These are phyloP conservation scores for Oscheius myriophilus DNA, from an alignment of 2,888 invertebrate genomes.

Conservation along the genomic window DNA sequence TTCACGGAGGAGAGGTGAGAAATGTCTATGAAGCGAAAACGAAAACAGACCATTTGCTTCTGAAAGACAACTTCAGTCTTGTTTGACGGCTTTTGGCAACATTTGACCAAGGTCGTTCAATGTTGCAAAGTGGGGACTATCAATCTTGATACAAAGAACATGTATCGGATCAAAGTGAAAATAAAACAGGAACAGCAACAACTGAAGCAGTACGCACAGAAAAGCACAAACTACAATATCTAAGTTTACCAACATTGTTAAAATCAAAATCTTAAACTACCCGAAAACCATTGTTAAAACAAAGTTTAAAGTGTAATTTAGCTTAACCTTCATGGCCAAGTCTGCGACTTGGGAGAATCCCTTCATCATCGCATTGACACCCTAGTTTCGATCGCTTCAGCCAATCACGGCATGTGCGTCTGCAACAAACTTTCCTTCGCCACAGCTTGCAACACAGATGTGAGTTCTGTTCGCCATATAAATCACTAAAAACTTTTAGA, in stretches of 20 bases:
- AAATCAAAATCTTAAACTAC: too few relatives aligned
- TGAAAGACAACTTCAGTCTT: neutral
- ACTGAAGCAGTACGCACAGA: too few relatives aligned
- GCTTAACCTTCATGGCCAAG: conserved; percentile 3
- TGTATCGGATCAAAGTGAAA: neutral
- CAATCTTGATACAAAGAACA: conserved; percentile 1
- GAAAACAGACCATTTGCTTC: too few relatives aligned
- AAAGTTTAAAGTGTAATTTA: neutral
- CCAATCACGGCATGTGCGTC: conserved; percentile 60
- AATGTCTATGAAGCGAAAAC: neutral
- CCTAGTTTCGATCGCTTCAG: conserved; percentile 49
- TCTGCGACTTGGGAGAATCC: conserved; percentile 46
- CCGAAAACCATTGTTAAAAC: neutral
- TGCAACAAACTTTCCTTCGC: conserved; percentile 41
- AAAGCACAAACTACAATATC: too few relatives aligned
- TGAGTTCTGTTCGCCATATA: neutral
- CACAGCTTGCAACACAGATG: conserved; percentile 32
- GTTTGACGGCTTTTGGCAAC: too few relatives aligned
- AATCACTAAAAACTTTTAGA: conserved; percentile 20
- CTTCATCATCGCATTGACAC: conserved; percentile 45
- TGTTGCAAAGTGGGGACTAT: neutral
- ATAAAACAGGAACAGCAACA: too few relatives aligned
- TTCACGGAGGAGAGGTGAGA: conserved; percentile 51
- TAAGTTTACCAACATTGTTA: too few relatives aligned
- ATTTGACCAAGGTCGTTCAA: neutral